Evolutionary conservation across 2,888 invertebrate genomes (phyloP), one percentile per base, ranked within the genome.

Genomic region (Neoitamus cyanurus): DNA sequence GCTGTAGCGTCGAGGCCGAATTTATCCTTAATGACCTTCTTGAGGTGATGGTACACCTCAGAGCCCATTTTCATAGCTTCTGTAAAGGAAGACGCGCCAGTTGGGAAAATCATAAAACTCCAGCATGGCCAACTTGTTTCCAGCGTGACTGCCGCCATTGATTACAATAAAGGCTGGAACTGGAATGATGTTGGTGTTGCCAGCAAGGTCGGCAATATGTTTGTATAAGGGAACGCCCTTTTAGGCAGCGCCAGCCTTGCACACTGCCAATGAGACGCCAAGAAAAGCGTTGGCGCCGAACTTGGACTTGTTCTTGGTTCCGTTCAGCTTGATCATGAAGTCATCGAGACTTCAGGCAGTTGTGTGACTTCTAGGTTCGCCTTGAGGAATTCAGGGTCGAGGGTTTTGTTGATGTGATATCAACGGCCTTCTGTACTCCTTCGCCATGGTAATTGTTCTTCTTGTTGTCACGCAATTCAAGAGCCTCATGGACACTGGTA

Each of bases 51-150:
- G 91, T 99, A 99, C 2, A 97, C 95, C 92, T 99, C 99, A 42
- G 96, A 94, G 80, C 99, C 99, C 96, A 99, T 99, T 90, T 96
- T 97, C 98, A 99, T 99, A 31, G 99, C 99, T 91, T 99, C 98
- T 48, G 95, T 96, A 92, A 99, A 99, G 87, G 94, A 95, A 20
- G 93, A 89, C 13, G 99, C 99, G 85, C 99, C 98, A 88, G 97
- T 96, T 78, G 98, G 98, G 85, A 99, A 92, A 89, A 98, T 97
- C 98, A 98, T 98, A n/a, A 92, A 99, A 98, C 91, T 98, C 98
- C 91, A 97, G 98, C 97, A 98, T 97, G 86, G 97, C 97, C 88
- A 98, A 92, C 91, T 98, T 99, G 93, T 99, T 99, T 87, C 99
- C 99, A 88, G 99, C 99, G 90, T 99, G 99, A 75, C 97, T 97